Evolutionary conservation across 2,113 vertebrate genomes (phyloP), one percentile per base, ranked within the genome.

Genomic region (Panurus biarmicus): DNA sequence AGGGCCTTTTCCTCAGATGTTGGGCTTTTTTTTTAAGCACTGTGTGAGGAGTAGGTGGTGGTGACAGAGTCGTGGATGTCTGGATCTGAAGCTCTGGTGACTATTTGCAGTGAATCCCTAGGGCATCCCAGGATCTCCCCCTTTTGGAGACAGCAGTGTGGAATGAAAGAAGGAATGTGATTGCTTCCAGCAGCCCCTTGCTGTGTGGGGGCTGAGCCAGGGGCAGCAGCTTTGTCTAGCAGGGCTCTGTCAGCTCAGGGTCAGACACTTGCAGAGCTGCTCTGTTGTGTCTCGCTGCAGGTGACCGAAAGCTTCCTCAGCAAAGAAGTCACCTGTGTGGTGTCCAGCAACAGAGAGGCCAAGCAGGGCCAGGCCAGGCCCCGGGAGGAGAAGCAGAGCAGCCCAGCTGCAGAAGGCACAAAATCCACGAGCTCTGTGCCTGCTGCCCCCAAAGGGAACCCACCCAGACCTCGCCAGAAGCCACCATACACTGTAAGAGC

Each of bases 221-320:
- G 85, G 85, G 54, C 75, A 60, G 60, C 9, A 58, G 89, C 36
- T 90, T 76, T 51, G 42, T 13, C 51, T 4, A 65, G 66, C 66
- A 69, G 67, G 54, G 40, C 64, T 67, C 38, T 74, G 51, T 60
- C 77, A 66, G 22, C 67, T 51, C 24, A 5, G 69, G 69, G 35
- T 24, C 70, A 50, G 53, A 36, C 57, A n/a, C 61, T 75, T 53
- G 62, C 57, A 51, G 45, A 78, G 91, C 86, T 95, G 81, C 47
- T 85, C 54, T 93, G 50, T 93, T 80, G 42, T 95, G 6, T 58
- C 65, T 94, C 69, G 2, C 96, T 97, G 77, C 96, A 98, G 98
- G 98, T 96, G 38, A 97, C 98, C 0, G 99, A 99, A 95, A 98
- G 98, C 95, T 99, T 99, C 94, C 97, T 99, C 35, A 98, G 99